Percentiles rank a stretch among this genome's conserved stretches.
Conservation (phyloP, 2,888 invertebrate genomes). For the Chalcis sispes region DNA sequence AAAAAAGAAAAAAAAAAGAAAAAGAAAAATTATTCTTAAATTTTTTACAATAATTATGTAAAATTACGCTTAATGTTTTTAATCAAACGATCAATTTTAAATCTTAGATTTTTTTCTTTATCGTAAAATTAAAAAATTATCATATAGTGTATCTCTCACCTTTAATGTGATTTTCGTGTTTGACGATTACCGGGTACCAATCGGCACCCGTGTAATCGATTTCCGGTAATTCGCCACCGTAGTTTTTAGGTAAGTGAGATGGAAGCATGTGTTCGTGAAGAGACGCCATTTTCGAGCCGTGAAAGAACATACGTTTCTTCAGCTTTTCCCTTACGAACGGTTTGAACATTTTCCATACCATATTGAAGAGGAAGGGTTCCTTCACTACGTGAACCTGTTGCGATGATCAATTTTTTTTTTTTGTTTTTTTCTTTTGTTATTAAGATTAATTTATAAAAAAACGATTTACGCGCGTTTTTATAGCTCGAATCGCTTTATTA, state of each 20-base stretch:
- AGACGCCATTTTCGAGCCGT: constrained; percentile 87
- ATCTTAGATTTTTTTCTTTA: no score
- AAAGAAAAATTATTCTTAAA: no score
- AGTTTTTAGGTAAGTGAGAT: constrained; percentile 84
- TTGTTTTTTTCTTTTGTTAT: constrained; percentile 20
- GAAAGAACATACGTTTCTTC: constrained; percentile 88
- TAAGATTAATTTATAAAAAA: no score
- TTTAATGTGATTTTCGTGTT: constrained; percentile 81
- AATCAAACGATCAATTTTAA: no score
- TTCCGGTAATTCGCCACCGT: constrained; percentile 84
- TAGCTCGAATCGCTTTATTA: no score
- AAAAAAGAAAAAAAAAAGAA: no score
- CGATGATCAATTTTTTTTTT: neutral
- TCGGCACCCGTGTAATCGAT: constrained; percentile 87
- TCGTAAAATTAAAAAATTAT: no score
- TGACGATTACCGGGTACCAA: constrained; percentile 85
- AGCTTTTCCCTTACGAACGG: constrained; percentile 89
- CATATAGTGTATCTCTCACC: no score
- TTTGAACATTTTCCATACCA: constrained; percentile 91
- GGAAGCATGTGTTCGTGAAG: constrained; percentile 85
- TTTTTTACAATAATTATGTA: no score
- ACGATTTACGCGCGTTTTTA: no score
- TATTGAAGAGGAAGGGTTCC: constrained; percentile 89
- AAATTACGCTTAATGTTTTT: no score
- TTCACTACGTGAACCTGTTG: constrained; percentile 86